Conservation (phyloP, 2,888 invertebrate species). For the Melanostoma mellinum region DNA sequence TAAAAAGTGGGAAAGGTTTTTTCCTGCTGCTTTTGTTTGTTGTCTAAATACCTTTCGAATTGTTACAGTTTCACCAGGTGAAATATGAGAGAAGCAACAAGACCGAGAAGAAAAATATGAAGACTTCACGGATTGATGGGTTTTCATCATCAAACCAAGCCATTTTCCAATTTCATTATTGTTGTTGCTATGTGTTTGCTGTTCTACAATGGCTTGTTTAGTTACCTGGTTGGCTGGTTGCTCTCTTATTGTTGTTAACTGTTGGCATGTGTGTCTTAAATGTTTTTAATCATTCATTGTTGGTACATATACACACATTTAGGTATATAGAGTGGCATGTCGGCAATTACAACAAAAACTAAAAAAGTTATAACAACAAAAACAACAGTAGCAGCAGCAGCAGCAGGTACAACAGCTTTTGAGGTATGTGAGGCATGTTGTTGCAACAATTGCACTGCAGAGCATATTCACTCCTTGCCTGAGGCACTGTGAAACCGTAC, state of each 20-base stretch:
- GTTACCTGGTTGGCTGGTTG: slow-evolving; percentile 67
- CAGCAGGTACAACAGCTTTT: slow-evolving; percentile 71
- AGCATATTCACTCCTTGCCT: slow-evolving; percentile 33
- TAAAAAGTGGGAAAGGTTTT: slow-evolving; percentile 47
- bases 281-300: slow-evolving; percentile 65
- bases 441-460: slow-evolving; percentile 62
- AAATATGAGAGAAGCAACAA: slow-evolving; percentile 25
- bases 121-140: slow-evolving; percentile 67
- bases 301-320: no score
- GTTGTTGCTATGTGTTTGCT: slow-evolving; percentile 26
- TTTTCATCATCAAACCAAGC: slow-evolving; percentile 66
- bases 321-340: slow-evolving; percentile 36
- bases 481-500: slow-evolving; percentile 43
- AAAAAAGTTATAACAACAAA: slow-evolving; percentile 36
- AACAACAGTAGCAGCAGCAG: slow-evolving; percentile 33
- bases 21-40: not conserved
- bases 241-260: slow-evolving; percentile 70
- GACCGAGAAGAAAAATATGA: slow-evolving; percentile 45
- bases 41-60: slow-evolving; percentile 31
- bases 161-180: slow-evolving; percentile 68
- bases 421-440: slow-evolving; percentile 70
- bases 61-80: slow-evolving; percentile 67
- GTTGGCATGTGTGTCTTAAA: slow-evolving; percentile 72
- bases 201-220: slow-evolving; percentile 45
- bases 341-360: slow-evolving; percentile 16